A percentile compares a stretch with the other conserved stretches of the same genome.
These are phyloP conservation scores for Amphiura filiformis DNA, from an alignment of 35 echinoderm and acorn worm species.

Conservation along the genomic window DNA sequence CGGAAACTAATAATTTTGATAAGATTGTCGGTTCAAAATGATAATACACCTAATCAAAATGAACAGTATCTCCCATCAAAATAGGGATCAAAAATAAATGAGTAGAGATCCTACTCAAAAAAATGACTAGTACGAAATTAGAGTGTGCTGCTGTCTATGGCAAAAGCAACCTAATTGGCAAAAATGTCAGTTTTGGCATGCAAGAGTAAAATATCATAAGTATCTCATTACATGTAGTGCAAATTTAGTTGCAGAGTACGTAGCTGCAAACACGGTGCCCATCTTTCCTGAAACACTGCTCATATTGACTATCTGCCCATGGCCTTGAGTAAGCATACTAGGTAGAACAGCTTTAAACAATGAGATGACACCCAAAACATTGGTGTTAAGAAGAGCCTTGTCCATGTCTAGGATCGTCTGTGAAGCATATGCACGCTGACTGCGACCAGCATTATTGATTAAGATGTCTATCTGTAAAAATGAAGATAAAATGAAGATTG, in stretches of 20 bases:
- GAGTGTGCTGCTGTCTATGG: too few relatives aligned
- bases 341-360: slow-evolving; percentile 77
- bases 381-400: slow-evolving; percentile 53
- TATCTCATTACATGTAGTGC: slow-evolving; percentile 62
- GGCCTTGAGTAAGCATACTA: slow-evolving; percentile 42
- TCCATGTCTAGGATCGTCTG: slow-evolving; percentile 64
- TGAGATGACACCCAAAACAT: slow-evolving; percentile 79
- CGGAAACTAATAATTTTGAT: too few relatives aligned
- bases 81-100: too few relatives aligned
- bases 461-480: slow-evolving; percentile 73
- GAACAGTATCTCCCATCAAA: too few relatives aligned
- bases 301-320: slow-evolving; percentile 84
- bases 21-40: too few relatives aligned
- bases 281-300: slow-evolving; percentile 78
- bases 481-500: neutral
- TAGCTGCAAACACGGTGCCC: slow-evolving; percentile 21
- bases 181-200: too few relatives aligned
- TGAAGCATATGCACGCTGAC: slow-evolving; percentile 57
- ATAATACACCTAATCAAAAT: too few relatives aligned
- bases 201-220: too few relatives aligned
- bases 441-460: slow-evolving; percentile 79
- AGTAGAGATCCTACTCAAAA: too few relatives aligned
- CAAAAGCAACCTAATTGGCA: too few relatives aligned
- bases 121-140: too few relatives aligned
- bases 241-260: slow-evolving; percentile 80